Base-by-base conservation (phyloP, 2,113 vertebrate species). In the Silurus glanis region DNA sequence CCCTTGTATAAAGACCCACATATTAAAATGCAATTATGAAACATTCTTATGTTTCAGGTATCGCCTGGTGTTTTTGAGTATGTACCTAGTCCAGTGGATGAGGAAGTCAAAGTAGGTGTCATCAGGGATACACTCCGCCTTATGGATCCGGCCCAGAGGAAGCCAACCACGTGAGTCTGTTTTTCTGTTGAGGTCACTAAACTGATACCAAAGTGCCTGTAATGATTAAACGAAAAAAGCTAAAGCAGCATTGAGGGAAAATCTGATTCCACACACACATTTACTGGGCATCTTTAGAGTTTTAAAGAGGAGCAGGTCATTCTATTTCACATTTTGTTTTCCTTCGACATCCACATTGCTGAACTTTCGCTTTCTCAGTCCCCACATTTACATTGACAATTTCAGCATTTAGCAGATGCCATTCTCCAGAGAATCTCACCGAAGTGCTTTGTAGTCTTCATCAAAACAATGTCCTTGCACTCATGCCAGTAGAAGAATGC, bases 101-200 rank as follows among this genome's bases (percentile, higher is more conserved):
- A 99, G 87, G 97, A 98, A 76, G 97, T 99, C 49, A 99, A 99
- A 91, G 97, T 98, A 75, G 95, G 96, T 0, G 97, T 99, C 85
- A 99, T 99, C 92, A 96, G 98, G 87, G 98, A 99, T 91, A 98
- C 98, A 0, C 95, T 99, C 76, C 95, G 97, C 17, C 95, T 99
- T 19, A 93, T 99, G 94, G 97, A 99, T 82, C 98, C 97, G 0
- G 91, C 94, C 59, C 95, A 93, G 84, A 95, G 91, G 83, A 98
- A 95, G 85, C 78, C 86, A 2, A 78, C 85, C 51, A 71, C 66
- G 94, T 95, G 90, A 93, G 89, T 88, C 85, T 82, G 87, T 55
- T 83, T 84, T 59, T 81, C 76, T 71, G 55, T 79, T 9, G 55
- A 58, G 55, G 76, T 79, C 76, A 59, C 13, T 37, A 79, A 25